These are phyloP conservation scores for Diarsia rubi DNA, from an alignment of 2,888 invertebrate genomes.

Conservation along the genomic window DNA sequence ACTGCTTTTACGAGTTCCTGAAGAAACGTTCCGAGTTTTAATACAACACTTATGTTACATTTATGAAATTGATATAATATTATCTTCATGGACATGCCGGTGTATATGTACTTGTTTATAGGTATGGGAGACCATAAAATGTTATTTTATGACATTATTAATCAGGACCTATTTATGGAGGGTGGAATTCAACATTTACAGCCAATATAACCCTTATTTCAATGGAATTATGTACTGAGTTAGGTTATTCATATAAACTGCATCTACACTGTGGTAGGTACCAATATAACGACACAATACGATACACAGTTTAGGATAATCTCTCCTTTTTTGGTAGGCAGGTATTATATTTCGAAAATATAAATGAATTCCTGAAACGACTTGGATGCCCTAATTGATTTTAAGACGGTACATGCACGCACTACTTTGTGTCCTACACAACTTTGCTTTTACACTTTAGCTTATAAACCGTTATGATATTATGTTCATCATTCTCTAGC, in stretches of 20 bases:
- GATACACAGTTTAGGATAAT: constrained; percentile 21
- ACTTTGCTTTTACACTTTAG: background rate
- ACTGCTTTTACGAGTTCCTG: constrained; percentile 66
- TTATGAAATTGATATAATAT: constrained; percentile 66
- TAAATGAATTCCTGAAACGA: background rate
- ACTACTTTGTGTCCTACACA: background rate
- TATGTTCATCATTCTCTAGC: too few species aligned
- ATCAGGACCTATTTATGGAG: constrained; percentile 52
- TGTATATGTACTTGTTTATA: constrained; percentile 68
- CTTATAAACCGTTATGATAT: background rate
- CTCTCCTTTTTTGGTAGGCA: background rate
- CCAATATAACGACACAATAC: constrained; percentile 12
- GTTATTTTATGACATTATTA: constrained; percentile 63
- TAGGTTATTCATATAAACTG: constrained; percentile 26
- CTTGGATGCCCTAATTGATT: background rate
- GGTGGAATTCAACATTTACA: constrained; percentile 22
- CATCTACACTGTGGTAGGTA: constrained; percentile 5
- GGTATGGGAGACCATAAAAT: constrained; percentile 51
- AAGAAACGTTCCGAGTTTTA: constrained; percentile 67
- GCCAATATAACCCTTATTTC: constrained; percentile 37
- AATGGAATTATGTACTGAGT: constrained; percentile 14
- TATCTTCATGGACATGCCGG: constrained; percentile 55
- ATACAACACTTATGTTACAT: constrained; percentile 62
- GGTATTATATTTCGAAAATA: constrained; percentile 5
- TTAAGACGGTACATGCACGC: background rate